Evolutionary conservation across 2,113 vertebrate species (phyloP).

Genomic region (Lepus americanus): DNA sequence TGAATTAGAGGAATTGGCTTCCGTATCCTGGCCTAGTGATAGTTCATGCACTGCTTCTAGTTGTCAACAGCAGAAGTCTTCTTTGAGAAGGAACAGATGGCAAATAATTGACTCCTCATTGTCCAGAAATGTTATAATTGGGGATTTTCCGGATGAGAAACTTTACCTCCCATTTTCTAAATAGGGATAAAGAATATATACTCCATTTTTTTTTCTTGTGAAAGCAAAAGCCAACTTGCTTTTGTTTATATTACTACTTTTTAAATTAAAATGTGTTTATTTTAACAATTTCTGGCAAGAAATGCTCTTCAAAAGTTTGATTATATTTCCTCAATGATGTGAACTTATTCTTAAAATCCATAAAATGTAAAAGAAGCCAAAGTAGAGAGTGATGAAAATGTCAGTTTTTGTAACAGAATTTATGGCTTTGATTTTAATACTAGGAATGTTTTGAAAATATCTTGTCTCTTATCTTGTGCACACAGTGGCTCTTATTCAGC

Average conservation of each 20-base stretch:
- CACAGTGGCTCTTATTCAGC: slow-evolving; percentile 56
- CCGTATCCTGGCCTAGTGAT: not conserved
- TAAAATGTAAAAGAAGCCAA: slow-evolving; percentile 79
- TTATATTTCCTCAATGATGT: slow-evolving; percentile 58
- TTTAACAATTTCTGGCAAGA: slow-evolving; percentile 54
- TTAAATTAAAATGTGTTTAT: slow-evolving; percentile 62
- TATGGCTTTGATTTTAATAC: slow-evolving; percentile 74
- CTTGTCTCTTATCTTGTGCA: slow-evolving; percentile 65
- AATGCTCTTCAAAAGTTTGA: slow-evolving; percentile 69
- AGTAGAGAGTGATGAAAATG: slow-evolving; percentile 78
- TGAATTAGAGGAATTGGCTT: not conserved
- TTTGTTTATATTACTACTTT: slow-evolving; percentile 68
- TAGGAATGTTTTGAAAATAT: slow-evolving; percentile 72
- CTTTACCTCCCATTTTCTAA: not conserved
- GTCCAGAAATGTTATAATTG: not conserved
- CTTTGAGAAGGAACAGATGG: not conserved
- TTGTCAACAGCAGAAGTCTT: not conserved
- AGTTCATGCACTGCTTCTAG: not conserved
- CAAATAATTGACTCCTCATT: not conserved
- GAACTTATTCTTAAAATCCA: slow-evolving; percentile 58
- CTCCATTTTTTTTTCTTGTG: not conserved
- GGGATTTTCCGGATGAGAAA: not conserved
- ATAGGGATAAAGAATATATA: not conserved
- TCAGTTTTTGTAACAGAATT: slow-evolving; percentile 72
- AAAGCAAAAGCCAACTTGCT: slow-evolving; percentile 50